Percentiles rank a stretch among this genome's conserved stretches.
Evolutionary conservation across 2,113 vertebrate species (phyloP).

Genomic region (Prolemur simus): DNA sequence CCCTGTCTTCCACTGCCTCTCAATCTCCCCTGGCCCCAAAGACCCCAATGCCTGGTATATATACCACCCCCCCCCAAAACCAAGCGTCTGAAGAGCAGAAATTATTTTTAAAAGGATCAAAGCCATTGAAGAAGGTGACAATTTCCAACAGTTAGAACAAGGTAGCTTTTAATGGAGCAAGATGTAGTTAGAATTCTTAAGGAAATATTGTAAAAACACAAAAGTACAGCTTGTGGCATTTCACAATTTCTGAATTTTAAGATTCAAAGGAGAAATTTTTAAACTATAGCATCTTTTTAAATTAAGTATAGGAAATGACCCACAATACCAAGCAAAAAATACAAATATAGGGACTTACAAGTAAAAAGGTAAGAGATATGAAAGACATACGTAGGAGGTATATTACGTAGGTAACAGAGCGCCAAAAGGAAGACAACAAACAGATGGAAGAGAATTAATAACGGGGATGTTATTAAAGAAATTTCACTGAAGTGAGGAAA

Average conservation of each 20-base stretch:
- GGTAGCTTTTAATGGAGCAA: not conserved
- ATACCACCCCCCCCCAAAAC: not conserved
- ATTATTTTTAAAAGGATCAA: not conserved
- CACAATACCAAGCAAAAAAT: not conserved
- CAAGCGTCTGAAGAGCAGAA: not conserved
- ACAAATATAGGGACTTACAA: not conserved
- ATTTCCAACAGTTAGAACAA: not conserved
- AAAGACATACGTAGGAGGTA: not conserved
- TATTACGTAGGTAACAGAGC: not conserved
- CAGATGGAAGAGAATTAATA: not conserved
- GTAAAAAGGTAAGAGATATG: conserved; percentile 11
- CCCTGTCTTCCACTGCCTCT: not conserved
- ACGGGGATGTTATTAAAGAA: not conserved
- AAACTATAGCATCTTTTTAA: not conserved
- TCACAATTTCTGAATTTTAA: conserved; percentile 11
- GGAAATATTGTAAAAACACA: not conserved
- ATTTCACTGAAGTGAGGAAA: not conserved
- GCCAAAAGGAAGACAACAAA: not conserved
- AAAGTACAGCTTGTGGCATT: not conserved
- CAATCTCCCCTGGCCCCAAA: not conserved
- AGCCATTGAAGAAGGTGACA: not conserved
- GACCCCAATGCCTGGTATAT: not conserved
- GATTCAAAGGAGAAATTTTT: not conserved
- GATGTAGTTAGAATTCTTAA: not conserved
- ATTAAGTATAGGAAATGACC: not conserved